phyloP scores from a whole-genome alignment of 1,140 invertebrate genomes.

The Listronotus oregonensis region DNA sequence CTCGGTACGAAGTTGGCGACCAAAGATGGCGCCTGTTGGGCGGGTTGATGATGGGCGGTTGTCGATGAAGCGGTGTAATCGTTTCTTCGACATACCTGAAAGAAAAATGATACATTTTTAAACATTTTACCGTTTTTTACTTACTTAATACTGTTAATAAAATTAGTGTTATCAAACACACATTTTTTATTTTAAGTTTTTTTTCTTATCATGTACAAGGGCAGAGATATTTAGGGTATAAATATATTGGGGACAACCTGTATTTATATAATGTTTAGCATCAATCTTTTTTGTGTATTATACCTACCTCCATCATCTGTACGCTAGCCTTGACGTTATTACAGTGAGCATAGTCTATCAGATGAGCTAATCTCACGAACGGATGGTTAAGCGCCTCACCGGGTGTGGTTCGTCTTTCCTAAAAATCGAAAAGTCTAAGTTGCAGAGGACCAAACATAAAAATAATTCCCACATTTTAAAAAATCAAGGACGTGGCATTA shows the following conservation, averaged over 20 bases:
- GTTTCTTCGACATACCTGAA: conserved; percentile 69
- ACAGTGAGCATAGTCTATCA: conserved; percentile 95
- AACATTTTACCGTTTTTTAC: neutral
- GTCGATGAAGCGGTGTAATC: conserved; percentile 65
- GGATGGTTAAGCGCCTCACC: conserved; percentile 94
- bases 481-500: neutral
- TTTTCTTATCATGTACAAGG: no score
- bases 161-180: no score
- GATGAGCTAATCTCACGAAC: conserved; percentile 90
- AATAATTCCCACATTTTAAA: neutral
- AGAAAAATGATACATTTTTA: neutral
- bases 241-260: no score
- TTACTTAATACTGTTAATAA: neutral
- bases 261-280: no score
- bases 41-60: conserved; percentile 61
- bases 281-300: neutral
- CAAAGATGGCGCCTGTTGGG: conserved; percentile 68
- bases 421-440: conserved; percentile 39
- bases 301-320: conserved; percentile 86
- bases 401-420: conserved; percentile 92
- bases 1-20: conserved; percentile 75
- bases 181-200: no score
- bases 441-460: conserved; percentile 26
- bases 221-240: no score
- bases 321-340: conserved; percentile 94